Evolutionary conservation across 2,113 vertebrate species (phyloP).

Genomic region (Brienomyrus longianalis): DNA sequence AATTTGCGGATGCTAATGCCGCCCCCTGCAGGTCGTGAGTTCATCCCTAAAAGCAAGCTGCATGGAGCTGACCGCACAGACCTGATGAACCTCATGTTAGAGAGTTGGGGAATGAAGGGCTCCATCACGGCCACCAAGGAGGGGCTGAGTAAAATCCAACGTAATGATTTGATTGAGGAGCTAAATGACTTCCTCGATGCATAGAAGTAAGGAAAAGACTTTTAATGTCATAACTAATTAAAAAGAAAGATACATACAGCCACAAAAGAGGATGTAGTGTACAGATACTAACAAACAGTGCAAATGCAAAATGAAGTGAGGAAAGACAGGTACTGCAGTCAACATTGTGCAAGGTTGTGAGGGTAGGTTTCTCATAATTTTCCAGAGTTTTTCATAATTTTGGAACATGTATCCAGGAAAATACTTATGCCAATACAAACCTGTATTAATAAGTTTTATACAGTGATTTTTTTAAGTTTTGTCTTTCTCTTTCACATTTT

Average conservation of each 20-base stretch:
- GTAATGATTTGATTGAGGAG: neutral
- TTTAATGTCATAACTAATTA: neutral
- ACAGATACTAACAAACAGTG: neutral
- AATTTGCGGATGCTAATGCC: neutral
- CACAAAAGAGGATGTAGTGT: neutral
- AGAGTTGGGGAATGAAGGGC: neutral
- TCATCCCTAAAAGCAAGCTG: neutral
- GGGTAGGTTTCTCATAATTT: neutral
- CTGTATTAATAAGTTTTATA: neutral
- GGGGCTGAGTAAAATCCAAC: neutral
- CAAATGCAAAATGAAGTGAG: neutral
- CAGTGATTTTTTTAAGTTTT: neutral
- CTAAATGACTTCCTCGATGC: neutral
- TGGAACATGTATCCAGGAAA: neutral
- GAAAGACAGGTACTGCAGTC: too few species aligned
- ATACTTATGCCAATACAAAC: neutral
- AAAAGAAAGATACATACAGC: neutral
- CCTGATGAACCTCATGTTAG: neutral
- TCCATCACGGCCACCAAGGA: neutral
- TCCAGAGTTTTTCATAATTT: neutral
- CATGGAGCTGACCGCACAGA: neutral
- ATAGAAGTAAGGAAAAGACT: neutral
- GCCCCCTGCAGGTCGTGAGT: neutral
- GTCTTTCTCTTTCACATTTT: neutral
- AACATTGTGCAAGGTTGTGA: neutral